Evolutionary conservation across 1,140 invertebrate species (phyloP).

Genomic region (Ceratoteleas bidentatus): DNA sequence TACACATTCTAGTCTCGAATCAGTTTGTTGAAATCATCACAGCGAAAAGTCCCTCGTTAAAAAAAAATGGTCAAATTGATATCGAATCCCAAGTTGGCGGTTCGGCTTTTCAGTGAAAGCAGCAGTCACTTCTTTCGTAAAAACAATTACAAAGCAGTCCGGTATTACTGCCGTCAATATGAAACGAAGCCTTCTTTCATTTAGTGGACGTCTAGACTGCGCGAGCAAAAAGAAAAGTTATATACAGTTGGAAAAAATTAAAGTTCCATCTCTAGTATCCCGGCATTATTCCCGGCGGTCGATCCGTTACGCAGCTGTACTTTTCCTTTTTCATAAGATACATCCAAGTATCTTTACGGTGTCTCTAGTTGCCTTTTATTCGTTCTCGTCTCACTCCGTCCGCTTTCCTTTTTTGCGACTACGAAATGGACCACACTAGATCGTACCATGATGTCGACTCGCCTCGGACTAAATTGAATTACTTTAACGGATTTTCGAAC

Average conservation of each 20-base stretch:
- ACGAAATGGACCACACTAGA: conserved; percentile 61
- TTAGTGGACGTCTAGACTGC: conserved; percentile 47
- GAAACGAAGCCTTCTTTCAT: conserved; percentile 57
- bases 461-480: conserved; percentile 55
- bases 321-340: conserved; percentile 50
- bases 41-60: background rate
- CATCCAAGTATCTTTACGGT: conserved; percentile 53
- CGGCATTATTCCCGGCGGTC: conserved; percentile 50
- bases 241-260: conserved; percentile 54
- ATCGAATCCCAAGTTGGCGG: conserved; percentile 8
- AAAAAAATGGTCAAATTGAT: conserved; percentile 13
- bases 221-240: conserved; percentile 44
- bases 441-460: conserved; percentile 50
- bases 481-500: conserved; percentile 54
- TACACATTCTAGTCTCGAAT: too few relatives aligned
- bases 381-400: conserved; percentile 20
- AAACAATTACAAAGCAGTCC: conserved; percentile 49
- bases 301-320: conserved; percentile 45
- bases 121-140: conserved; percentile 29
- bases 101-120: conserved; percentile 3
- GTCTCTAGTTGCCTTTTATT: conserved; percentile 58
- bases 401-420: conserved; percentile 46
- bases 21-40: too few relatives aligned
- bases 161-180: conserved; percentile 42
- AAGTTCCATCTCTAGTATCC: conserved; percentile 52